Base-by-base conservation (phyloP, 2,797 vertebrate genomes). In the Percopsis omiscomaycus region DNA sequence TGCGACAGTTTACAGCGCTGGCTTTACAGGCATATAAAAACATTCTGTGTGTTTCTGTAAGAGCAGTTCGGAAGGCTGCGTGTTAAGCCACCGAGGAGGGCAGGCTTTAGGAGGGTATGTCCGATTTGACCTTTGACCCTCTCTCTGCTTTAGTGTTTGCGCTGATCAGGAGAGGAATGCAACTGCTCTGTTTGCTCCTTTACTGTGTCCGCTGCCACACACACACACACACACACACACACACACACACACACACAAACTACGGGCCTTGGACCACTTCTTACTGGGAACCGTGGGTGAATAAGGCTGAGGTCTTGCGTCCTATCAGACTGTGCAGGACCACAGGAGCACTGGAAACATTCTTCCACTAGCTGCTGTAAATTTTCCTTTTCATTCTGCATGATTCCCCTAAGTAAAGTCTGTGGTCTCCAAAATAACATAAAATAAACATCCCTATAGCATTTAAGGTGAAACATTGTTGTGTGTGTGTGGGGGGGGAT, bases 331-430 rank as follows among this genome's bases (percentile, higher is more conserved):
- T 68, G 50, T 45, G 37, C 55, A 28, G 54, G 59, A 71, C 59
- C 73, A 42, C 55, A 44, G 27, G 65, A 55, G 52, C 66, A 56
- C 42, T 48, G 61, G 64, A 68, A 53, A 81, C 85, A 89, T 89
- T 88, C 84, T 75, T 83, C 12, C 27, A 77, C 86, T 86, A 89
- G 85, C 76, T 87, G 84, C 61, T 84, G 87, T 88, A 68, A 89
- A 80, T 88, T 90, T 89, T 88, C 79, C 74, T 86, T 85, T 80
- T 73, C 77, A 75, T 69, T 74, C 81, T 81, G 69, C 69, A 49
- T 62, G 74, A 81, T 56, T 74, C 53, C 51, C 66, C 16, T 65
- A 57, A 61, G 68, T 87, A 84, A 84, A 85, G 75, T 6, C 55
- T 69, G 68, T 66, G 32, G 57, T 63, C 56, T 47, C 67, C 68